Conservation (phyloP, 2,888 invertebrate genomes). For the Tipula confusa region DNA sequence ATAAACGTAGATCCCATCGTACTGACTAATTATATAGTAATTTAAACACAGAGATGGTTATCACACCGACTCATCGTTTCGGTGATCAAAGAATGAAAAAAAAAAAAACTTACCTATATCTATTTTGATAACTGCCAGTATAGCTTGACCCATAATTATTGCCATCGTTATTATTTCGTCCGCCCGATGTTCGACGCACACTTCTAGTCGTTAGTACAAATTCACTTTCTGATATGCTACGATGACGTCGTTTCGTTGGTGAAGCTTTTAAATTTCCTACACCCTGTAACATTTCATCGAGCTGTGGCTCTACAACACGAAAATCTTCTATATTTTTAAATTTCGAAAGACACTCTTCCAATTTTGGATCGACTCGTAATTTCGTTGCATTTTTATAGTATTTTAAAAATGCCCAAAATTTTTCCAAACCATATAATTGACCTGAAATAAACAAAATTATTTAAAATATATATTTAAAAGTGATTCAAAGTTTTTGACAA, state of each 20-base stretch:
- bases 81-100: no score
- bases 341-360: slow-evolving; percentile 67
- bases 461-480: slow-evolving; percentile 28
- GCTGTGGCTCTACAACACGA: slow-evolving; percentile 63
- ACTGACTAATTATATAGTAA: no score
- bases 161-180: neutral
- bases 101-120: neutral
- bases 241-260: slow-evolving; percentile 56
- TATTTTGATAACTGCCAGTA: slow-evolving; percentile 29
- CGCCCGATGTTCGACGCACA: slow-evolving; percentile 35
- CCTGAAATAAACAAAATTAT: slow-evolving; percentile 54
- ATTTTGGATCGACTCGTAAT: slow-evolving; percentile 67
- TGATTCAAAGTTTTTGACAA: neutral
- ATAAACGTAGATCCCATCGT: no score
- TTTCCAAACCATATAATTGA: slow-evolving; percentile 96
- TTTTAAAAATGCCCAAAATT: slow-evolving; percentile 98
- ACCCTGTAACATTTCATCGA: slow-evolving; percentile 57
- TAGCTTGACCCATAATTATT: neutral
- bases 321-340: slow-evolving; percentile 90
- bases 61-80: no score
- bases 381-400: slow-evolving; percentile 82
- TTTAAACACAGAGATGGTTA: no score
- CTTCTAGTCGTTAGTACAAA: slow-evolving; percentile 46
- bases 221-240: slow-evolving; percentile 64
- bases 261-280: slow-evolving; percentile 52